A percentile compares a stretch with the other conserved stretches of the same genome.
Evolutionary conservation across 2,797 vertebrate species (phyloP).

Genomic region (Erethizon dorsatum): DNA sequence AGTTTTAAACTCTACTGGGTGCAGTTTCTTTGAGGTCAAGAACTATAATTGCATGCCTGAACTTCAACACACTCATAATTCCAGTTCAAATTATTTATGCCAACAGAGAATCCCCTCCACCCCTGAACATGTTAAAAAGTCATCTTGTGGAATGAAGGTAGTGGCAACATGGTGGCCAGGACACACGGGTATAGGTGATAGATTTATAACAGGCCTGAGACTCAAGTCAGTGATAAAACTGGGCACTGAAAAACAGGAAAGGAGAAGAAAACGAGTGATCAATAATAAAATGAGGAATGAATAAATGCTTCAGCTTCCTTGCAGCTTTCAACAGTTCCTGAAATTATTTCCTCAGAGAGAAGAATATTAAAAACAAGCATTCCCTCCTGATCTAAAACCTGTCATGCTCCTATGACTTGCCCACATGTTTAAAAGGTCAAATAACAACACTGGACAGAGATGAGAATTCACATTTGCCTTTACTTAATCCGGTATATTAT

Average conservation of each 20-base stretch:
- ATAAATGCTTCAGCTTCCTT: not conserved
- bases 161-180: not conserved
- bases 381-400: not conserved
- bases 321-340: not conserved
- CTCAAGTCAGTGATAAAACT: not conserved
- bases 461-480: not conserved
- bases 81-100: not conserved
- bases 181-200: accelerated
- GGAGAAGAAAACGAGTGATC: not conserved
- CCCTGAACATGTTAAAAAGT: not conserved
- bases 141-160: not conserved
- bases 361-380: constrained; percentile 2
- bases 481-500: not conserved
- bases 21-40: not conserved
- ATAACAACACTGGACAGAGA: not conserved
- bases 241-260: not conserved
- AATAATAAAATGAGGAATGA: constrained; percentile 18
- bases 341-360: constrained; percentile 20
- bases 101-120: not conserved
- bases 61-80: not conserved
- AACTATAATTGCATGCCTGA: not conserved
- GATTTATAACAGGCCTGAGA: not conserved
- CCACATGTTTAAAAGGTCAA: not conserved
- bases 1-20: not conserved
- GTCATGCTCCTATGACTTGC: not conserved